Base-by-base conservation (phyloP, 1,140 invertebrate species). In the Zaprionus africanus region DNA sequence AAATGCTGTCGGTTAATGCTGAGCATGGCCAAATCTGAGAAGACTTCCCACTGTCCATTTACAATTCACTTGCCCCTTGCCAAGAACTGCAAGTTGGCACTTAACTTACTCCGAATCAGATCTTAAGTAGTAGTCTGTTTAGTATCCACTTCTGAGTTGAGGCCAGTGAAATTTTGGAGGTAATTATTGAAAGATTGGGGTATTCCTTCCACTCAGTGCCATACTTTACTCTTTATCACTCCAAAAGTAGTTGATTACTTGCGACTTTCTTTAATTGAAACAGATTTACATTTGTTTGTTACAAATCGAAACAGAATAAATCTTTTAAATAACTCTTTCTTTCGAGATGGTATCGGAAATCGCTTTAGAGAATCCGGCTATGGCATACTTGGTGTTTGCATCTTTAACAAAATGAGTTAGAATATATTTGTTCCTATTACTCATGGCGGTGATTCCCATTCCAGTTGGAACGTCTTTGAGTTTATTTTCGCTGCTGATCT, bases 31-130 rank as follows among this genome's bases (percentile, higher is more conserved):
- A 36, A n/a, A 51, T 46, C 43, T 63, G 11, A 28, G 34, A 24
- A 49, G 28, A 34, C 41, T n/a, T 26, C 36, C 34, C 51, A 34
- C 46, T 49, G 68, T 58, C 38, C 60, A 54, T 34, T 17, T 38
- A 31, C 38, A 64, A 57, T 64, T 71, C 38, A 49, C 59, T 64
- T 17, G 28, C 6, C 49, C 57, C 57, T 53, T 19, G 57, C 54
- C 71, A 38, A 36, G 51, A 66, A 60, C 51, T 73, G 70, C 70
- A 73, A 73, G 63, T 56, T 60, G 63, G 56, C 64, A 58, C 43
- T 43, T 24, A 73, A 60, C 49, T 68, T 71, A 34, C n/a, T 46
- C 6, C n/a, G n/a, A 43, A 6, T 46, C 41, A 46, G 41, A 4
- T 7, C n/a, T 3, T 2, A n/a, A 2, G 31, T 31, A 31, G 31